These are phyloP conservation scores for Lordiphosa mommai DNA, from an alignment of 1,140 invertebrate genomes.

Conservation along the genomic window DNA sequence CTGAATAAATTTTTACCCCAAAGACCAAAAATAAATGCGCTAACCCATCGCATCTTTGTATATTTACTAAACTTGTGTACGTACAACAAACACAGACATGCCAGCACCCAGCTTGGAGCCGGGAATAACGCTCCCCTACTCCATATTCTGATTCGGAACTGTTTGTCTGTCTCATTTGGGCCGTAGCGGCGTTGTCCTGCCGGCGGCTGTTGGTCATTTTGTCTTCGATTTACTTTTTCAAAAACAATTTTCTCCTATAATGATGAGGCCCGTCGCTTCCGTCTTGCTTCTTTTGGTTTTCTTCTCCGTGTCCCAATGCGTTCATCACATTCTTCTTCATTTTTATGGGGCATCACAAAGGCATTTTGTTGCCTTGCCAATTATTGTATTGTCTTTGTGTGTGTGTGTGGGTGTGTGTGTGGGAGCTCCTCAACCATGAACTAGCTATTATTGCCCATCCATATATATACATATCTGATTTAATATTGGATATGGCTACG, in stretches of 20 bases:
- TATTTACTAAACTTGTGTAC: not conserved
- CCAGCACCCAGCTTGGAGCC: not conserved
- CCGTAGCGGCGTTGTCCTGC: slow-evolving; percentile 46
- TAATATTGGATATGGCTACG: slow-evolving; percentile 49
- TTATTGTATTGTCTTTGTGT: slow-evolving; percentile 55
- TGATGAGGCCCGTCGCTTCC: slow-evolving; percentile 43
- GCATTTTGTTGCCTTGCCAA: slow-evolving; percentile 53
- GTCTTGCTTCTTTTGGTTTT: not conserved
- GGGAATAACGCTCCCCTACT: slow-evolving; percentile 1
- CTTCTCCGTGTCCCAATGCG: not conserved
- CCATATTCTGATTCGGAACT: slow-evolving; percentile 5
- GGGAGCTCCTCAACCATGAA: not conserved
- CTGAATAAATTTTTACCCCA: slow-evolving; percentile 52
- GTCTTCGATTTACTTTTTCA: slow-evolving; percentile 64
- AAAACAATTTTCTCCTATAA: slow-evolving; percentile 63
- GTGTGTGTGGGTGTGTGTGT: not conserved
- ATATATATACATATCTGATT: slow-evolving; percentile 55
- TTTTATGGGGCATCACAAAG: slow-evolving; percentile 41
- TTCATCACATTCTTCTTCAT: slow-evolving; percentile 29
- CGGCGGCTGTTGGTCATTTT: slow-evolving; percentile 57
- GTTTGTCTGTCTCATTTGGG: slow-evolving; percentile 51
- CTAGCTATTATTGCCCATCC: slow-evolving; percentile 34
- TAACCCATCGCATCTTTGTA: slow-evolving; percentile 24
- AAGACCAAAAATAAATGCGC: slow-evolving; percentile 69
- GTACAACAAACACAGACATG: not conserved